Evolutionary conservation across 2,113 vertebrate genomes (phyloP).

Genomic region (Thunnus maccoyii): DNA sequence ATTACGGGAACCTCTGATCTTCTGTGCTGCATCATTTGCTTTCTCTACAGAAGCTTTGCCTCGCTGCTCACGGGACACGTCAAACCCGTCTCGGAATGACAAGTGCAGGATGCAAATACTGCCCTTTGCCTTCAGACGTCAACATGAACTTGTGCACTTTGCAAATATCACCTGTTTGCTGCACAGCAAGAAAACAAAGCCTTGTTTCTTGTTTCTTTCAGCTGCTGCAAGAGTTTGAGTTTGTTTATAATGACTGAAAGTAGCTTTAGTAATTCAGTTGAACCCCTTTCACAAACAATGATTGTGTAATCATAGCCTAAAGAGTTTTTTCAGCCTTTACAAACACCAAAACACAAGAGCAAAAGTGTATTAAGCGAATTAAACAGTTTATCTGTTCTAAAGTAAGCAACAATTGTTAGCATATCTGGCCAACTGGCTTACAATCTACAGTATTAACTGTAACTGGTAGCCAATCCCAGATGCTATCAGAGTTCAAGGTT

Average conservation of each 20-base stretch:
- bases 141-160: constrained; percentile 22
- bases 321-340: neutral
- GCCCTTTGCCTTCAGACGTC: constrained; percentile 59
- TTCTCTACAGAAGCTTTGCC: neutral
- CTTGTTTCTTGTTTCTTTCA: constrained; percentile 23
- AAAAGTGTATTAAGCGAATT: neutral
- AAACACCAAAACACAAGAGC: neutral
- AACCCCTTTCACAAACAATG: neutral
- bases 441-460: neutral
- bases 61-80: neutral
- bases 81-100: constrained; percentile 30
- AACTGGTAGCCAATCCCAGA: too few species aligned
- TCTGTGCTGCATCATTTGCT: neutral
- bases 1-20: constrained; percentile 5
- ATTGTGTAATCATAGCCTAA: neutral
- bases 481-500: too few species aligned
- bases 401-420: neutral
- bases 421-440: too few species aligned
- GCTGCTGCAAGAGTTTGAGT: constrained; percentile 14
- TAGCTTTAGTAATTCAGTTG: neutral
- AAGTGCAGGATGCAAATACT: constrained; percentile 66
- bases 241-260: constrained; percentile 15
- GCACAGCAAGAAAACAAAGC: constrained; percentile 9
- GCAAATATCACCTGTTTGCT: constrained; percentile 40
- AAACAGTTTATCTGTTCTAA: neutral